phyloP scores from a whole-genome alignment of 2,888 invertebrate species.

The Hedychridium roseum region DNA sequence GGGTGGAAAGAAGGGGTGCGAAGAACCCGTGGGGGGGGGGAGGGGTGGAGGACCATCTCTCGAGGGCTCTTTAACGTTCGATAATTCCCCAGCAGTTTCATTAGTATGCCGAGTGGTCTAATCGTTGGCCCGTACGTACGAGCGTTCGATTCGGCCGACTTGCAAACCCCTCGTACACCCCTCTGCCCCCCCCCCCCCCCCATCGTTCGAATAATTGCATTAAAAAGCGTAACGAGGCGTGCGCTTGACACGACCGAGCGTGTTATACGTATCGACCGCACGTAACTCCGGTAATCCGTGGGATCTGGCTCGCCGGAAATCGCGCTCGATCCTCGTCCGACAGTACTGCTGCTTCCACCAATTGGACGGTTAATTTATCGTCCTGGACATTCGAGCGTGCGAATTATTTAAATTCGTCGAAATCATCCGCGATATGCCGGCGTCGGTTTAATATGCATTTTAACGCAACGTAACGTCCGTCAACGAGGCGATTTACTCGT shows the following conservation, averaged over 20 bases:
- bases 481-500: no score
- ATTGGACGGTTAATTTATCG: no score
- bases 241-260: conserved; percentile 4
- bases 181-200: conserved; percentile 16
- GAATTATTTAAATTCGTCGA: no score
- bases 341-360: no score
- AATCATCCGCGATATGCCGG: no score
- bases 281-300: conserved; percentile 17
- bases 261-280: conserved; percentile 2
- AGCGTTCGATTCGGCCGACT: conserved; percentile 27
- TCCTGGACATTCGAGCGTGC: no score
- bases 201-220: conserved; percentile 42
- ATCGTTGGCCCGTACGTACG: conserved; percentile 26
- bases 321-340: not conserved
- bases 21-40: no score
- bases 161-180: conserved; percentile 14
- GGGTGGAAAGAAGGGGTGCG: no score
- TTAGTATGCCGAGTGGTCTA: conserved; percentile 32
- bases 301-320: conserved; percentile 5
- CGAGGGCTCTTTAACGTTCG: conserved; percentile 42
- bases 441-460: no score
- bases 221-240: conserved; percentile 40
- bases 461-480: no score
- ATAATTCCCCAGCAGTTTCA: conserved; percentile 39
- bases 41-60: no score